Percentiles rank a stretch among this genome's conserved stretches.
phyloP scores from a whole-genome alignment of 30 jellyfish, hydroid and myxozoan species.

The Phacellophora camtschatica region DNA sequence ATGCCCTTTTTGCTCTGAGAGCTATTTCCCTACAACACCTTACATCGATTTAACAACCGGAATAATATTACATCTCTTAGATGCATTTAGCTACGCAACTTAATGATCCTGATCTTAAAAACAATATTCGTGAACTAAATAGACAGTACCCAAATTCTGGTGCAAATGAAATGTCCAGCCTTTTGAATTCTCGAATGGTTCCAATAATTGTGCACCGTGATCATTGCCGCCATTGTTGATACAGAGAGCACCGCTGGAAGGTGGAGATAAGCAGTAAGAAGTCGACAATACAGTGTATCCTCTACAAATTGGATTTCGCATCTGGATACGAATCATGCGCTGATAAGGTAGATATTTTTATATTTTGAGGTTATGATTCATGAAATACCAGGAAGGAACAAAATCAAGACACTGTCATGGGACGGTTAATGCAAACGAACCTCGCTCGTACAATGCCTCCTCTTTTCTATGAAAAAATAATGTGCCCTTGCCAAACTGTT shows the following conservation, averaged over 20 bases:
- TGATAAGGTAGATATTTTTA: conserved; percentile 31
- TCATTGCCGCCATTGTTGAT: conserved; percentile 12
- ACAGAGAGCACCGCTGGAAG: conserved; percentile 41
- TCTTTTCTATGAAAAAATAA: no score
- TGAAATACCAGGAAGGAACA: no score
- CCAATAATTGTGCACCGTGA: conserved; percentile 7
- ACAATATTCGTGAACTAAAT: not conserved
- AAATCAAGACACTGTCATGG: no score
- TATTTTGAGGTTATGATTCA: no score
- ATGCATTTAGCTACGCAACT: not conserved
- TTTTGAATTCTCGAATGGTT: not conserved
- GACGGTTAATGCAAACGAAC: no score
- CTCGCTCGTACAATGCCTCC: no score
- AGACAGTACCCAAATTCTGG: conserved; percentile 41
- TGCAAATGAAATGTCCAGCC: not conserved
- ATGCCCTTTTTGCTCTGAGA: no score
- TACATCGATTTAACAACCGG: not conserved
- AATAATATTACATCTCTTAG: not conserved
- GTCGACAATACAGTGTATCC: conserved; percentile 43
- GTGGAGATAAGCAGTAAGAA: conserved; percentile 19
- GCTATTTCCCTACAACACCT: not conserved
- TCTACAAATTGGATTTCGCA: conserved; percentile 43
- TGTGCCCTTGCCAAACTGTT: no score
- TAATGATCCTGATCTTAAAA: not conserved
- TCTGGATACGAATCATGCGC: conserved; percentile 30